Conservation (phyloP, 30 jellyfish, hydroid and myxozoan genomes). For the Mastigias papua region DNA sequence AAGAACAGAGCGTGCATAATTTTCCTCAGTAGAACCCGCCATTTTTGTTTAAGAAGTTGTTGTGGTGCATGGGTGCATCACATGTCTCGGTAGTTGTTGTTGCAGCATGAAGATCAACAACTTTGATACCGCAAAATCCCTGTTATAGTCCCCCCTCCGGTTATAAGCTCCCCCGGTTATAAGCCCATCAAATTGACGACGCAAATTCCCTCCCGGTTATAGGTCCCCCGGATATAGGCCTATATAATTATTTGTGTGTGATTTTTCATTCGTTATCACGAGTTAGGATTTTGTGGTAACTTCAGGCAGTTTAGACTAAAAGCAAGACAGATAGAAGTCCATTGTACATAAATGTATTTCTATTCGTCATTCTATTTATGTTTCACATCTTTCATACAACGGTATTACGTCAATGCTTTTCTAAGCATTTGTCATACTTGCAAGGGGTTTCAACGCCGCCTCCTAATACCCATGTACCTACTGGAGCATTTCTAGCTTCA, state of each 20-base stretch:
- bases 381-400: constrained; percentile 7
- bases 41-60: constrained; percentile 13
- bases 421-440: constrained; percentile 12
- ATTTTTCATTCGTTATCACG: constrained; percentile 3
- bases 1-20: constrained; percentile 10
- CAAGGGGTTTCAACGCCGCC: constrained; percentile 10
- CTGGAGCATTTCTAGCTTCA: constrained; percentile 11
- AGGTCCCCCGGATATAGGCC: constrained; percentile 2
- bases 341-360: not conserved
- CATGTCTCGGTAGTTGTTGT: constrained; percentile 4
- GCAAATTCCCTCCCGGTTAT: constrained; percentile 3
- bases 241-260: not conserved
- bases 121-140: constrained; percentile 8
- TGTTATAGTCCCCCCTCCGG: constrained; percentile 3
- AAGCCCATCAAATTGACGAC: constrained; percentile 18
- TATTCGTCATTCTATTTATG: constrained; percentile 7
- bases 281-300: constrained; percentile 19
- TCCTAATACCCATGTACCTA: constrained; percentile 21
- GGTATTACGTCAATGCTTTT: constrained; percentile 13
- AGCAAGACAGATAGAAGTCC: constrained; percentile 11
- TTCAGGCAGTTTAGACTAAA: constrained; percentile 15
- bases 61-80: constrained; percentile 2
- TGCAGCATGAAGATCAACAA: not conserved
- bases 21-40: constrained; percentile 30
- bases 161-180: constrained; percentile 7